Evolutionary conservation across 2,797 vertebrate species (phyloP), one percentile per base, ranked within the genome.

Genomic region (Pangasius mekongensis): DNA sequence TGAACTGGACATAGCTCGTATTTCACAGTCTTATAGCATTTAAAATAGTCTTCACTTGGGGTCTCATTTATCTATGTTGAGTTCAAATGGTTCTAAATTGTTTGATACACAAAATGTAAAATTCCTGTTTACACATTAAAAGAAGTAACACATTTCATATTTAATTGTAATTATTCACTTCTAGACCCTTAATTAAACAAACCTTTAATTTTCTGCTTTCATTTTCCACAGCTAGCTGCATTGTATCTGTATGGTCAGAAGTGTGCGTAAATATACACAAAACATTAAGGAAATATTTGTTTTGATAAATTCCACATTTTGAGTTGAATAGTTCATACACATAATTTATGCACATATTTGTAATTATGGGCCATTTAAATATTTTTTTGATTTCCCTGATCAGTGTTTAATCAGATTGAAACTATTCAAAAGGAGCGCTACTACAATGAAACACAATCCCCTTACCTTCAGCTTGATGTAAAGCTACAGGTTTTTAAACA

Each of bases 11-110:
- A 62, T 30, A 18, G 62, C 39, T 52, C 33, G 11, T n/a, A 67
- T 89, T 87, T 89, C 69, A 90, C 22, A 74, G 62, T 47, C 69
- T 13, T 58, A 56, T 58, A 80, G 30, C n/a, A 80, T 33, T 81
- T 81, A 24, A 81, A 58, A 36, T 58, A 58, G 77, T 36, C 30
- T 36, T 33, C 39, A 58, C 33, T 81, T 58, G 4, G 33, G n/a
- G 9, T 58, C 9, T 58, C 3, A 13, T 47, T 84, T 69, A 43
- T 87, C 82, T 64, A 8, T 47, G 2, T n/a, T n/a, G 24, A 8
- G 16, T 43, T 39, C 20, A 24, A 82, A 62, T 62, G 5, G 80
- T 11, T 82, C 56, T 33, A 62, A 62, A 13, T 36, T n/a, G 43
- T 58, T 58, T 80, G 49, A 22, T 24, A 60, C 0, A 60, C 78